Percentiles rank a stretch among this genome's conserved stretches.
These are phyloP conservation scores for Ryuthela nishihirai DNA, from an alignment of 2,888 invertebrate genomes.

Conservation along the genomic window DNA sequence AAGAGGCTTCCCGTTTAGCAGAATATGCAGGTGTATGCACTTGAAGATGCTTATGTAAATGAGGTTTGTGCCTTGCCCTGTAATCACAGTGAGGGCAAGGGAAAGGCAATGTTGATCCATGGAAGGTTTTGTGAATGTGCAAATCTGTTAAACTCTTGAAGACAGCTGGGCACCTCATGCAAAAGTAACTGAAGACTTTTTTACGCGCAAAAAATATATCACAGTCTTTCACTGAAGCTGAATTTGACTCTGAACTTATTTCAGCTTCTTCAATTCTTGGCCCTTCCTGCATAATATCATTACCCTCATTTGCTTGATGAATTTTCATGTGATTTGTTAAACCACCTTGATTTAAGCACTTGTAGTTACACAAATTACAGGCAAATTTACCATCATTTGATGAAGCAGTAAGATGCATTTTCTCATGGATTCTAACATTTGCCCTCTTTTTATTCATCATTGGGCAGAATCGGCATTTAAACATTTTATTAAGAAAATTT, in stretches of 20 bases:
- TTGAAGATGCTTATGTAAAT: conserved; percentile 49
- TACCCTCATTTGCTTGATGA: conserved; percentile 55
- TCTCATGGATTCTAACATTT: conserved; percentile 77
- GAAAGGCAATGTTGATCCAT: conserved; percentile 61
- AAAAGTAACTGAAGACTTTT: conserved; percentile 48
- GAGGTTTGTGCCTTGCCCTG: conserved; percentile 51
- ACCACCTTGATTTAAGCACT: conserved; percentile 67
- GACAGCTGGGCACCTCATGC: conserved; percentile 76
- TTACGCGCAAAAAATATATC: background rate
- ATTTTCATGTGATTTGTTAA: conserved; percentile 63
- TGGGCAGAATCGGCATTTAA: conserved; percentile 77
- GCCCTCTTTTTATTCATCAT: conserved; percentile 75
- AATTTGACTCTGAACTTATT: conserved; percentile 33
- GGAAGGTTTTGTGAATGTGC: conserved; percentile 67
- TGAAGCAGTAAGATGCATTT: conserved; percentile 60
- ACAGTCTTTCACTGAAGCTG: conserved; percentile 27
- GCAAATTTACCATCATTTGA: conserved; percentile 41
- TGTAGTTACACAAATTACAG: conserved; percentile 75
- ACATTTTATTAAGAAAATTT: conserved; percentile 72
- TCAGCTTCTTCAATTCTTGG: background rate
- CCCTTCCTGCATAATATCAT: conserved; percentile 27
- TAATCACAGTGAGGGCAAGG: conserved; percentile 56
- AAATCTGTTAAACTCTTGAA: conserved; percentile 72
- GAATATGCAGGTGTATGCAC: conserved; percentile 47
- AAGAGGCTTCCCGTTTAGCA: conserved; percentile 32